Evolutionary conservation across 2,113 vertebrate species (phyloP), one percentile per base, ranked within the genome.

Genomic region (Malurus cyaneus): DNA sequence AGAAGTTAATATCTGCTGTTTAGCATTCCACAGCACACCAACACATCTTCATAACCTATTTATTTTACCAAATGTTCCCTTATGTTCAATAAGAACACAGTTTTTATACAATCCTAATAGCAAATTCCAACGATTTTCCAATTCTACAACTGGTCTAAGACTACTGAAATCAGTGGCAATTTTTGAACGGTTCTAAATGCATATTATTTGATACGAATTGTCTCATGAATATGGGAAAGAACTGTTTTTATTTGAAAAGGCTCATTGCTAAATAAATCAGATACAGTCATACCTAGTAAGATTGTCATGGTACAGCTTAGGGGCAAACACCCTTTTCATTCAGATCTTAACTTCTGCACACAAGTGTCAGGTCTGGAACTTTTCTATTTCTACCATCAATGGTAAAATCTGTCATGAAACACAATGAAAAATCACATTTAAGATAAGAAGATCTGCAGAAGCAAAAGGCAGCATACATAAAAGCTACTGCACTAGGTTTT

Each of bases 381-480:
- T 95, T 88, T 85, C 90, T 77, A 76, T 94, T 95, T 85, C 93
- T 65, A 73, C 59, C 5, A 25, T 69, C 90, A 89, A 41, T 60
- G 64, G 52, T 77, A 86, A 86, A 84, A 89, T 62, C 62, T 59
- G 7, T 66, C 91, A 82, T 1, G 73, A 88, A 94, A 52, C 73
- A 69, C 67, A 88, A 91, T 50, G 54, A 94, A 62, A 93, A 96
- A 90, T 50, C 52, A 36, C 20, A 71, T 92, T 59, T 89, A 66
- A 81, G 93, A 86, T 91, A 87, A 79, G 53, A 95, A 90, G 88
- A 93, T 93, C 44, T 61, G n/a, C 78, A 73, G 65, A 77, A 86
- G 89, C 57, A 84, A 94, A 95, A 92, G 49, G 80, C 80, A 87
- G 94, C 78, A 44, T 3, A 91, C 25, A 54, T 60, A 82, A 91